Base-by-base conservation (phyloP, 2,888 invertebrate species). In the Thalpophila matura region DNA sequence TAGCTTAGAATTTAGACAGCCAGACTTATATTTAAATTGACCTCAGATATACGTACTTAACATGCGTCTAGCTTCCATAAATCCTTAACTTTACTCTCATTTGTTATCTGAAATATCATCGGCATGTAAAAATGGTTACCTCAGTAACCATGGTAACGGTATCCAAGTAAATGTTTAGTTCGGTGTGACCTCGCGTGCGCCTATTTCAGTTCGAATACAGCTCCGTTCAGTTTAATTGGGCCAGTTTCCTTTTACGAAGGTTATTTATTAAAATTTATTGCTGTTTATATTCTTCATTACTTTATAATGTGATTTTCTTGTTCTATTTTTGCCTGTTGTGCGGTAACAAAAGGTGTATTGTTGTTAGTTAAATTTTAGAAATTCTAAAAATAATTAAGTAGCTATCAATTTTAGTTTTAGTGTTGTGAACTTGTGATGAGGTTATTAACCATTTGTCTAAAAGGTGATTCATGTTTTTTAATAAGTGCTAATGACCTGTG, bases 131-230 rank as follows among this genome's bases (percentile, higher is more conserved):
- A 72, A 43, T 43, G 57, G 60, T 58, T 53, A 63, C 18, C 14
- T 1, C 33, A 7, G 80, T 83, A 69, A 72, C 81, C 84, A 84
- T 82, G 76, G 77, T 72, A 62, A 90, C 89, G 22, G 71, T 72
- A 65, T 61, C 67, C 71, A 68, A 70, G 71, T 80, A 77, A 69
- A 66, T 56, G 54, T 53, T 49, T 47, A 37, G 57, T 45, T 43
- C 42, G 29, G 46, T 29, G 27, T 40, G 68, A 74, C 75, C 75
- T 83, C 66, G 82, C 82, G 82, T 82, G 80, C 37, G 47, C 49
- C 20, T 57, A 60, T 65, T 70, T 67, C 61, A 60, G 70, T 68
- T 46, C 18, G 53, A 60, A 42, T 54, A 53, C 57, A 26, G 27
- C 49, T 18, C 49, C 38, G 77, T 62, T 54, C 58, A 49, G 64